Conservation (phyloP, 2,113 vertebrate genomes). For the Girardinichthys multiradiatus region DNA sequence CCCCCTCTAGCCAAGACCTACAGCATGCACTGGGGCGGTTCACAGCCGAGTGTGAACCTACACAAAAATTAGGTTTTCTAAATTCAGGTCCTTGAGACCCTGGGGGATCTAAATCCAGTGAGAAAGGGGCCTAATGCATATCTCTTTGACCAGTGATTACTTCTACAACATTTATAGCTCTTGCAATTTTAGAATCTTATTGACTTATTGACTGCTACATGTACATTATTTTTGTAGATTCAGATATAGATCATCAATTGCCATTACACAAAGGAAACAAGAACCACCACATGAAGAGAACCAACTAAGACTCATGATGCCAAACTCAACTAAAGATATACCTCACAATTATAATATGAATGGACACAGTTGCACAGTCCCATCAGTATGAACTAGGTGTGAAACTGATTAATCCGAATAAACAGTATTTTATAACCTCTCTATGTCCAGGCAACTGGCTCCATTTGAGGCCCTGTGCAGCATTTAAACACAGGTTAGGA, state of each 20-base stretch:
- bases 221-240: not conserved
- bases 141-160: no score
- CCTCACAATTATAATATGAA: constrained; percentile 1
- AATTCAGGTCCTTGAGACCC: no score
- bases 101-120: no score
- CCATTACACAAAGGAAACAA: not conserved
- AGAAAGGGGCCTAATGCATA: no score
- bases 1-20: no score
- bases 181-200: no score
- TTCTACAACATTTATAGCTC: no score
- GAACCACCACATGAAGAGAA: not conserved
- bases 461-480: constrained; percentile 82
- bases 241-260: not conserved
- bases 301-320: not conserved
- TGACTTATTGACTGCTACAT: not conserved
- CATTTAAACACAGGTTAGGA: constrained; percentile 45
- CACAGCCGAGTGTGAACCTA: no score
- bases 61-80: no score
- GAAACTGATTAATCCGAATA: constrained; percentile 2
- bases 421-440: constrained; percentile 9
- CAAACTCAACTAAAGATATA: not conserved
- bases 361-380: not conserved
- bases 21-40: no score
- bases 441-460: constrained; percentile 64
- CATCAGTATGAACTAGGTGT: not conserved